These are phyloP conservation scores for Lepus europaeus DNA, from an alignment of 2,113 vertebrate species.

Conservation along the genomic window DNA sequence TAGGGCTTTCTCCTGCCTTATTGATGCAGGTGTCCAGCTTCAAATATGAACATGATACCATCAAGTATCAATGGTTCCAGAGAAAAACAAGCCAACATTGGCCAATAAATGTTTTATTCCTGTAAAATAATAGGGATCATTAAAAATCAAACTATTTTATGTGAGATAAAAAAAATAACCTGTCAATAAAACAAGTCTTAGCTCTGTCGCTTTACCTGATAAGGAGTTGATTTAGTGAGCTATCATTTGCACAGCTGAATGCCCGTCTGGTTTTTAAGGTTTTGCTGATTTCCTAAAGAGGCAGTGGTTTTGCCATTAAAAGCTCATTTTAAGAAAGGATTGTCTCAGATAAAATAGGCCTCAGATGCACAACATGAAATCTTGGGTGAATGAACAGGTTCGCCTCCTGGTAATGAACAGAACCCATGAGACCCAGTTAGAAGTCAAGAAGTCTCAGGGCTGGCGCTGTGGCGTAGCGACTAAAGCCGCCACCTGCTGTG, in stretches of 20 bases:
- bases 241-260: not conserved
- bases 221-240: not conserved
- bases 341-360: not conserved
- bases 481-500: too few relatives aligned
- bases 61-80: not conserved
- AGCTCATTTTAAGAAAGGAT: not conserved
- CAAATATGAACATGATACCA: not conserved
- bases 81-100: not conserved
- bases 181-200: slow-evolving; percentile 47
- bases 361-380: not conserved
- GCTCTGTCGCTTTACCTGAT: not conserved
- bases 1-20: not conserved
- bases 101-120: not conserved
- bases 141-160: slow-evolving; percentile 57
- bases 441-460: not conserved
- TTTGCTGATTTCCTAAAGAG: rapidly evolving
- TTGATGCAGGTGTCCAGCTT: not conserved
- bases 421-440: not conserved
- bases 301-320: not conserved
- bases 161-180: not conserved
- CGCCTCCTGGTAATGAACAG: not conserved
- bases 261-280: slow-evolving; percentile 12
- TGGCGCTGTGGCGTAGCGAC: too few relatives aligned
- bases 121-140: slow-evolving; percentile 6
- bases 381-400: not conserved